These are phyloP conservation scores for Anthophora plumipes DNA, from an alignment of 2,888 invertebrate genomes.

Conservation along the genomic window DNA sequence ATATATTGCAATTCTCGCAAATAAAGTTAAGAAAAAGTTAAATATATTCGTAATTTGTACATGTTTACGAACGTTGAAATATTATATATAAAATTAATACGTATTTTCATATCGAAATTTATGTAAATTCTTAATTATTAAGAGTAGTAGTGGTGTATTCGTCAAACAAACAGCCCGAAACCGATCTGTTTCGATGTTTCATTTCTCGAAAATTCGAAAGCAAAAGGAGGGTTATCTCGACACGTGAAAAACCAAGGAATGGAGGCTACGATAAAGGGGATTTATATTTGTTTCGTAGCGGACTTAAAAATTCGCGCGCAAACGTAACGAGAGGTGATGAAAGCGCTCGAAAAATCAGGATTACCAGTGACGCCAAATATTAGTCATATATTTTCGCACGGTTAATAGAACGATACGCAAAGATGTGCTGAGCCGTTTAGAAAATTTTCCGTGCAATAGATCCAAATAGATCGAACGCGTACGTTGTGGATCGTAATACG, in stretches of 20 bases:
- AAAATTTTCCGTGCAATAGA: neutral
- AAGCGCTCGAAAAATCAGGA: conserved; percentile 36
- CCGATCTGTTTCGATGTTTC: too few relatives aligned
- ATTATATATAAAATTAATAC: neutral
- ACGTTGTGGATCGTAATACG: neutral
- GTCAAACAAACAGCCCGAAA: neutral
- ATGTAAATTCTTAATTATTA: neutral
- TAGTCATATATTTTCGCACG: conserved; percentile 27
- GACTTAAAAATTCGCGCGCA: conserved; percentile 67
- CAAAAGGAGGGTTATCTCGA: neutral
- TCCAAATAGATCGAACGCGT: neutral
- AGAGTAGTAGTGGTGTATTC: too few relatives aligned
- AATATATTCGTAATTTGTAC: neutral
- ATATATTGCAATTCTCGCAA: neutral
- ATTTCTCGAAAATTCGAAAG: conserved; percentile 36
- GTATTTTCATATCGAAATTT: neutral
- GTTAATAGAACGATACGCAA: conserved; percentile 22
- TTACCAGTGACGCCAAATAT: conserved; percentile 54
- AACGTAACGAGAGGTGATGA: conserved; percentile 41
- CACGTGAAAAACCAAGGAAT: neutral
- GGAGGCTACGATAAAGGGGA: neutral
- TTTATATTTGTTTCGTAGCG: neutral
- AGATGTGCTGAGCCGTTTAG: neutral
- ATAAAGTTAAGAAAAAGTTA: neutral
- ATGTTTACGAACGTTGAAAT: conserved; percentile 1